phyloP scores from a whole-genome alignment of 2,888 invertebrate species.

The Scaptomyza tumidula region DNA sequence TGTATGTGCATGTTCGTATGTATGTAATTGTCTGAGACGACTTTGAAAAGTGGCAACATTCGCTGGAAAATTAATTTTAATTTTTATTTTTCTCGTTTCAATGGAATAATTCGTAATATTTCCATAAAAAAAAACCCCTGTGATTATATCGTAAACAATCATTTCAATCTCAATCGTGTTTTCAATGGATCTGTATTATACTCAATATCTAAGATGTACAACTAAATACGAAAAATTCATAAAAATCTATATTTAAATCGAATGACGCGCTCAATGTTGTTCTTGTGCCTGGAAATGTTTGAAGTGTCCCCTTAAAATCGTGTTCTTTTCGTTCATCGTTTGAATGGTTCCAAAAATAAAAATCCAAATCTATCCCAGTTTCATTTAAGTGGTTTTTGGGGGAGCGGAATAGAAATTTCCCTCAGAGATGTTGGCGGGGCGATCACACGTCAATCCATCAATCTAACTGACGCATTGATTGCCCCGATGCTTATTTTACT shows the following conservation, averaged over 20 bases:
- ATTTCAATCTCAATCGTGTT: slow-evolving; percentile 4
- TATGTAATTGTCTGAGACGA: slow-evolving; percentile 30
- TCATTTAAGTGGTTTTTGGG: slow-evolving; percentile 28
- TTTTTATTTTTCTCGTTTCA: slow-evolving; percentile 4
- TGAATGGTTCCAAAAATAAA: slow-evolving; percentile 47
- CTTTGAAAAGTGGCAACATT: slow-evolving; percentile 47
- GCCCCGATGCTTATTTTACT: slow-evolving; percentile 46
- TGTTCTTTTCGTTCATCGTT: slow-evolving; percentile 18
- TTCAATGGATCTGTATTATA: background rate
- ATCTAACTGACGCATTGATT: slow-evolving; percentile 70
- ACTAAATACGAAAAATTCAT: slow-evolving; percentile 35
- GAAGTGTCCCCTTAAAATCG: slow-evolving; percentile 33
- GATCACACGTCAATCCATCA: slow-evolving; percentile 68
- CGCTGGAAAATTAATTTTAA: slow-evolving; percentile 28
- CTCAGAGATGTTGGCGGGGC: slow-evolving; percentile 18
- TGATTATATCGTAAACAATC: slow-evolving; percentile 2
- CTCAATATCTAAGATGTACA: slow-evolving; percentile 14
- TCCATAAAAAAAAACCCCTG: slow-evolving; percentile 15
- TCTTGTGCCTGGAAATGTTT: slow-evolving; percentile 40
- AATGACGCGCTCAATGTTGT: slow-evolving; percentile 15
- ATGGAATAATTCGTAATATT: slow-evolving; percentile 46
- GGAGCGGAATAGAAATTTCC: background rate
- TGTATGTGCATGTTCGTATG: background rate
- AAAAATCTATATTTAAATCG: slow-evolving; percentile 45
- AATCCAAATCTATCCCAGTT: slow-evolving; percentile 9